Base-by-base conservation (phyloP, 2,888 invertebrate species). In the Ophraella communa region DNA sequence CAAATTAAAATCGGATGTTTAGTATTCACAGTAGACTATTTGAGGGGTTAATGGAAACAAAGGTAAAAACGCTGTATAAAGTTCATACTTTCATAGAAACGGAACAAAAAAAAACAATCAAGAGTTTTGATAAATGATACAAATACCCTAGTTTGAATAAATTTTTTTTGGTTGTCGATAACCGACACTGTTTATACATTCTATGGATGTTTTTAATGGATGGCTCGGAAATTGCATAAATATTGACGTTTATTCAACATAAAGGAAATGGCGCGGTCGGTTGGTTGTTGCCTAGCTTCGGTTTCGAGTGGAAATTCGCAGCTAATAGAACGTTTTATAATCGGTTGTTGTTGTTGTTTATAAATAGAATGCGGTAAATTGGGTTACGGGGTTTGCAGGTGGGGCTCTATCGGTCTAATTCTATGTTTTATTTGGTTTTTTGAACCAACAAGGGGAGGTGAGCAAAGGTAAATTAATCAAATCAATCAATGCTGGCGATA, bases 171-270 rank as follows among this genome's bases (percentile, higher is more conserved):
- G 35, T 35, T 3, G 35, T 35, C 35, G 14, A 35, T 35, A 35
- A 35, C 35, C 4, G 14, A n/a, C n/a, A n/a, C n/a, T n/a, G n/a
- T n/a, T n/a, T n/a, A 7, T 35, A 35, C 10, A 35, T 35, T 35
- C 2, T 20, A 44, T 44, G 8, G 44, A 20, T 3, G 20, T 44
- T 44, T 21, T 45, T 20, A 45, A 45, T 51, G 24, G 47, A 35
- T 58, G 18, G 49, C n/a, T 23, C 45, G 60, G 64, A 59, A 64
- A 60, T 61, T 60, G 56, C 64, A 64, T 61, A 56, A 60, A 64
- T 64, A 60, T 64, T 55, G 64, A 60, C 60, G 44, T 64, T 61
- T 60, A 60, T 64, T 51, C 7, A 8, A 55, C 54, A 59, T 33
- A 58, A 49, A 35, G 49, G 33, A 51, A 27, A 23, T 49, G 23